Percentiles rank a stretch among this genome's conserved stretches.
These are phyloP conservation scores for Incurvaria masculella DNA, from an alignment of 2,888 invertebrate species.

Conservation along the genomic window DNA sequence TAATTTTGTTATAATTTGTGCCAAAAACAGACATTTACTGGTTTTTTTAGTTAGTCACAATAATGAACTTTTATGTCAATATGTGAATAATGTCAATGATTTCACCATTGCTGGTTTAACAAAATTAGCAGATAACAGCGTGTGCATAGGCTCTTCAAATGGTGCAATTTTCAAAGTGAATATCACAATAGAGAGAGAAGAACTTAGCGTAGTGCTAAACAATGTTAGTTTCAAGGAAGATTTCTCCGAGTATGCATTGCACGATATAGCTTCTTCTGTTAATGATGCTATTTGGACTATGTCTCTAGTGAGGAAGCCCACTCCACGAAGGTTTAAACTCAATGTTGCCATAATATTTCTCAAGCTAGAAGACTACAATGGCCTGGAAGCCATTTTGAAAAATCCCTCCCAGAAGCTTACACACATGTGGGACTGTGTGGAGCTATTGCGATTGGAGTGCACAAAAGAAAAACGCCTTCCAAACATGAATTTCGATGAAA, in stretches of 20 bases:
- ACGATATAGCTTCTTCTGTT: constrained; percentile 25
- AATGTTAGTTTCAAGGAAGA: constrained; percentile 21
- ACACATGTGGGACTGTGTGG: constrained; percentile 34
- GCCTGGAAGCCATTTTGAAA: constrained; percentile 22
- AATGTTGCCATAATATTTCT: constrained; percentile 30
- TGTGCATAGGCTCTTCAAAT: constrained; percentile 30
- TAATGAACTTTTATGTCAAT: constrained; percentile 25
- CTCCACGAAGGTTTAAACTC: constrained; percentile 26
- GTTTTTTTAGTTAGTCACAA: constrained; percentile 25
- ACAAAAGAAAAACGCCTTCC: constrained; percentile 31
- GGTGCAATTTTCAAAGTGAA: constrained; percentile 28
- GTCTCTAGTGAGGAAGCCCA: constrained; percentile 24
- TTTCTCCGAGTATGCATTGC: constrained; percentile 25
- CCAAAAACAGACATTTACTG: constrained; percentile 39
- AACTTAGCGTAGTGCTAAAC: constrained; percentile 20
- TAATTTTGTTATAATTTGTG: constrained; percentile 28
- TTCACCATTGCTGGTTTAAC: constrained; percentile 29
- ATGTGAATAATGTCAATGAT: constrained; percentile 34
- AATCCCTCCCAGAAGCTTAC: constrained; percentile 31
- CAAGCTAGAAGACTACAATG: constrained; percentile 15
- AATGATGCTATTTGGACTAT: constrained; percentile 28
- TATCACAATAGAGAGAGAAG: constrained; percentile 15
- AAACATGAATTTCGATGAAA: constrained; percentile 21
- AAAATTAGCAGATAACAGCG: constrained; percentile 16
- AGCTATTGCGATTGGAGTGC: constrained; percentile 30